phyloP scores from a whole-genome alignment of 1,140 invertebrate genomes.

The Leptinotarsa lineolata region DNA sequence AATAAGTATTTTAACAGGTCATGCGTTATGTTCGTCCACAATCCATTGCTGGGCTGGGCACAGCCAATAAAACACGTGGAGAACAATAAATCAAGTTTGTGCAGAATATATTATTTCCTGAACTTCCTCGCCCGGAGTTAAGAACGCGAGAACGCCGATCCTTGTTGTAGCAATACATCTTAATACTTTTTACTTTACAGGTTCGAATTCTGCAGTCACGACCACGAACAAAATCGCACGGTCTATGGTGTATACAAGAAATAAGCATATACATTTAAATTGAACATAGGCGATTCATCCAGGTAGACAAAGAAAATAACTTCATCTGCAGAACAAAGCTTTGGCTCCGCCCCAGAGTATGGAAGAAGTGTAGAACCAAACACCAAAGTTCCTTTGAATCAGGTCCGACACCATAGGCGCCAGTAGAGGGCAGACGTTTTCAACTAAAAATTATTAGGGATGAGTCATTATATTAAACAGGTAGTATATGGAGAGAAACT shows the following conservation, averaged over 20 bases:
- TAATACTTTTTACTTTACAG: conserved; percentile 4
- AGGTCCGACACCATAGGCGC: conserved; percentile 1
- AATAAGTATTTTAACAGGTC: no score
- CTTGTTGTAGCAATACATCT: neutral
- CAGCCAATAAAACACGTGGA: neutral
- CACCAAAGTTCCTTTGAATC: conserved; percentile 8
- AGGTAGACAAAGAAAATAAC: conserved; percentile 12
- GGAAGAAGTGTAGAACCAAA: conserved; percentile 15
- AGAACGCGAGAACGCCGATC: neutral
- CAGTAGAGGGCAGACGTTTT: neutral
- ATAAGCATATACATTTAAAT: conserved; percentile 14
- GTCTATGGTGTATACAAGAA: conserved; percentile 7
- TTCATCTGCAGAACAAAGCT: conserved; percentile 11
- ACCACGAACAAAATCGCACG: conserved; percentile 19
- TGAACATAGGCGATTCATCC: conserved; percentile 12
- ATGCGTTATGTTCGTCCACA: neutral
- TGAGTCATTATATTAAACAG: no score
- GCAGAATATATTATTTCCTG: neutral
- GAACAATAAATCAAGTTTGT: neutral
- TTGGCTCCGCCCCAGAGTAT: conserved; percentile 10
- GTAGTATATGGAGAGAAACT: no score
- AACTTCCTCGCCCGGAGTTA: neutral
- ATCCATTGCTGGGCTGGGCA: neutral
- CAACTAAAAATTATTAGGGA: neutral
- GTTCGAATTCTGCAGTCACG: conserved; percentile 5